These are phyloP conservation scores for Elaphurus davidianus DNA, from an alignment of 2,113 vertebrate species.

Conservation along the genomic window DNA sequence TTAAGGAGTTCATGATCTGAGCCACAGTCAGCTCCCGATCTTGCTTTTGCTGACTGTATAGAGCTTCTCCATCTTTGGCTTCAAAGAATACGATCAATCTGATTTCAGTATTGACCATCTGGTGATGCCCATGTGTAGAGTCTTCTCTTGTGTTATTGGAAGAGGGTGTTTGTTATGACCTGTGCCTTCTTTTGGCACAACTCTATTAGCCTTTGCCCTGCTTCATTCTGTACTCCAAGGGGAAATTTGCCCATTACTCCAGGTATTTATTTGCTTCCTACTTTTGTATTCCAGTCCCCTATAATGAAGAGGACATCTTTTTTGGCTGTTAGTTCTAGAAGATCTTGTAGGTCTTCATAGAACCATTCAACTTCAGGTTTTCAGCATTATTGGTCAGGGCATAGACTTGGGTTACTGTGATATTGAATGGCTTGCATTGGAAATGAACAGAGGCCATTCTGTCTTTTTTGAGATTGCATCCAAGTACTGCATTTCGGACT, in stretches of 20 bases:
- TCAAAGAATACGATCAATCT: neutral
- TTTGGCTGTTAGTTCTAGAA: neutral
- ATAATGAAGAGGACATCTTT: neutral
- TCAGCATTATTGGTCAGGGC: neutral
- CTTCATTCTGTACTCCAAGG: neutral
- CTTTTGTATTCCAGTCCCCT: neutral
- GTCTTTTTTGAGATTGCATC: neutral
- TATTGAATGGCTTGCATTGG: neutral
- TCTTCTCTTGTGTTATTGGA: neutral
- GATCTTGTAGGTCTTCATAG: neutral
- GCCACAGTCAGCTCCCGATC: neutral
- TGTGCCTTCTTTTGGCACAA: neutral
- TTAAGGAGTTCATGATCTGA: neutral
- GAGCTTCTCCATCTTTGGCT: neutral
- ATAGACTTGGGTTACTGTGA: neutral
- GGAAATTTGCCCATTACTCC: neutral
- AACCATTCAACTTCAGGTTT: neutral
- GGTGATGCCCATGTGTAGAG: neutral
- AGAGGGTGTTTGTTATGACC: neutral
- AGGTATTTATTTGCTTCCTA: neutral
- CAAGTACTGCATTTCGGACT: neutral
- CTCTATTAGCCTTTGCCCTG: neutral
- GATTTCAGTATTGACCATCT: neutral
- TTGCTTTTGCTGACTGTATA: neutral
- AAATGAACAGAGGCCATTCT: neutral